Evolutionary conservation across 2,113 vertebrate species (phyloP).

Genomic region (Psettodes erumei): DNA sequence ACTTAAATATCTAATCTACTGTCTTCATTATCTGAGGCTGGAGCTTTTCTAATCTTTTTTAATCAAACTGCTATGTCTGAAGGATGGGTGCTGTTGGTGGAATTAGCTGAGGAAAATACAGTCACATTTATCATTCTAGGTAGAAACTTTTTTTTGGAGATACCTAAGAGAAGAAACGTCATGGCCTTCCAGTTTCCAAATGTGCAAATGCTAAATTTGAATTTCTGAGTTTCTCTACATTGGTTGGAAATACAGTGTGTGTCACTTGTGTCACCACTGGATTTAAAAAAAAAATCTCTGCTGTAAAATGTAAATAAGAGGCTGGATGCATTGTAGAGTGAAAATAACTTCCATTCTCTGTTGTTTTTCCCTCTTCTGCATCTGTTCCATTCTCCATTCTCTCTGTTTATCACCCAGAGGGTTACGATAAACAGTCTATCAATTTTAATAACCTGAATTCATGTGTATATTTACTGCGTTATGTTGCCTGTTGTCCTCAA

Average conservation of each 20-base stretch:
- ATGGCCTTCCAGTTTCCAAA: not conserved
- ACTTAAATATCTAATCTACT: slow-evolving; percentile 9
- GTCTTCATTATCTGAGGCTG: slow-evolving; percentile 42
- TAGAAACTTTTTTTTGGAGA: slow-evolving; percentile 19
- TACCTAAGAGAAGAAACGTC: not conserved
- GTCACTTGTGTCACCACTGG: not conserved
- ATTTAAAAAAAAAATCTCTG: not conserved
- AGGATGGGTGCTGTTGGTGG: not conserved
- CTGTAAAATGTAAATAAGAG: not conserved
- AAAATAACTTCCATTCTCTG: not conserved
- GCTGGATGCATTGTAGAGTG: not conserved
- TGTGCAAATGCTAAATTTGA: not conserved
- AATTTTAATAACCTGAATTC: slow-evolving; percentile 20
- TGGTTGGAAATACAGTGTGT: not conserved
- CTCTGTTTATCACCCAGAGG: slow-evolving; percentile 1
- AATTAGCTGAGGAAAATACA: slow-evolving; percentile 6
- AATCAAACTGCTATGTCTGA: slow-evolving; percentile 17
- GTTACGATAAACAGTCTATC: slow-evolving; percentile 36
- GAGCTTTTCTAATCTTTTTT: slow-evolving; percentile 14
- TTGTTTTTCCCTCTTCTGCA: not conserved
- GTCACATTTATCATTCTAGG: not conserved
- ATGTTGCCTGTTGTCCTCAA: slow-evolving; percentile 12
- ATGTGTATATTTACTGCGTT: slow-evolving; percentile 31
- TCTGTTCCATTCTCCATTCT: not conserved
- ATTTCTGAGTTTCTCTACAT: not conserved